Evolutionary conservation across 2,888 invertebrate genomes (phyloP), one percentile per base, ranked within the genome.

Genomic region (Erebia aethiops): DNA sequence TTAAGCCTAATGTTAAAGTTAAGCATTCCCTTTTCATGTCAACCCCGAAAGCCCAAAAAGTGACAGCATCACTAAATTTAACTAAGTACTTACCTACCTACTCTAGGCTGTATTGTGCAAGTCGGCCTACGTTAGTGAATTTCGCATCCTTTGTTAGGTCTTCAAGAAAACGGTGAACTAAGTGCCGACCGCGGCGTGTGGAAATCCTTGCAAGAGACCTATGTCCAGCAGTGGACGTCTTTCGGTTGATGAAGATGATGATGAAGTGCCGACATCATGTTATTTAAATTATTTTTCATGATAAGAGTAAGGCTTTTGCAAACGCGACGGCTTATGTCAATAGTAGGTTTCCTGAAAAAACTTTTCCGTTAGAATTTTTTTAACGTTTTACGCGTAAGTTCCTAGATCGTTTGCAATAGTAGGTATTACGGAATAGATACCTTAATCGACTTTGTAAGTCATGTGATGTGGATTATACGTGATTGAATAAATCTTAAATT

Each of bases 401-500:
- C 43, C 11, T 9, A 9, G 74, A 69, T 75, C 72, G 70, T 74
- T 75, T 78, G 77, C 76, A 77, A 78, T 74, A 68, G 74, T 76
- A 21, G 21, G 21, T 26, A 70, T 76, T 64, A 76, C 69, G 72
- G 75, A 70, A 75, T 74, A 26, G 26, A 21, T 41, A 60, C n/a
- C n/a, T 41, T 67, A 77, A 75, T 74, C 78, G 87, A 84, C 87
- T 88, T 87, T 69, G 65, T 80, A 87, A 87, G 86, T 86, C 83
- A 84, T 82, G 86, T 87, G 87, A 89, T 89, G 86, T 87, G 82
- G 80, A 85, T 85, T 87, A 85, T 83, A 84, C 81, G 86, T 87
- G 86, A 89, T 87, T 78, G 88, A 77, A 88, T 88, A 87, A 88
- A 88, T 81, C 75, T 82, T 84, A 77, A 83, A 85, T 83, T 86